These are phyloP conservation scores for Diploscapter pachys DNA, from an alignment of 1,140 invertebrate genomes.

Conservation along the genomic window DNA sequence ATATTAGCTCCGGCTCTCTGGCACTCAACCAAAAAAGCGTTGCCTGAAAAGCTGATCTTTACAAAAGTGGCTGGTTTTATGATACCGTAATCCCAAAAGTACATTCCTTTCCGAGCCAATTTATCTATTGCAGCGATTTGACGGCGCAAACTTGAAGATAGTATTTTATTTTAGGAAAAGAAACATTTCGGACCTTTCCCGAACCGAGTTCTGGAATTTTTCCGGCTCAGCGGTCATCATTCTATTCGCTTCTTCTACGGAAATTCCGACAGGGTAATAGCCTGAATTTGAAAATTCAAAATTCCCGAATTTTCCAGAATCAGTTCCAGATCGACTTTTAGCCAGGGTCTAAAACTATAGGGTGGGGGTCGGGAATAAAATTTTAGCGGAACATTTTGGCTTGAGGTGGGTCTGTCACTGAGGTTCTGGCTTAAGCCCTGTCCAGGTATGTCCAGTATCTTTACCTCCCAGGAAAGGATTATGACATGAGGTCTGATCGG, in stretches of 20 bases:
- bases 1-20: slow-evolving; percentile 65
- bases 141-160: slow-evolving; percentile 63
- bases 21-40: slow-evolving; percentile 71
- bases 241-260: slow-evolving; percentile 61
- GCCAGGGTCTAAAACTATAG: too few species aligned
- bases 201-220: slow-evolving; percentile 65
- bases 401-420: too few species aligned
- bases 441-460: slow-evolving; percentile 64
- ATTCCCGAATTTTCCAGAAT: too few species aligned
- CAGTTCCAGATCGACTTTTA: too few species aligned
- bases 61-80: too few species aligned
- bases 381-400: too few species aligned
- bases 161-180: slow-evolving; percentile 5
- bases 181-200: slow-evolving; percentile 63
- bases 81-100: slow-evolving; percentile 71
- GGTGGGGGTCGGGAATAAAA: too few species aligned
- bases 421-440: too few species aligned
- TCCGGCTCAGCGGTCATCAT: slow-evolving; percentile 65
- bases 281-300: neutral
- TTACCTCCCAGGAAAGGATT: slow-evolving; percentile 68
- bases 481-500: slow-evolving; percentile 72
- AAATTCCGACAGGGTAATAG: slow-evolving; percentile 60
- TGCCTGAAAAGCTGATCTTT: slow-evolving; percentile 43
- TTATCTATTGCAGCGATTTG: slow-evolving; percentile 68
- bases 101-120: slow-evolving; percentile 66